phyloP scores from a whole-genome alignment of 2,888 invertebrate genomes.

The Brenthis daphne region DNA sequence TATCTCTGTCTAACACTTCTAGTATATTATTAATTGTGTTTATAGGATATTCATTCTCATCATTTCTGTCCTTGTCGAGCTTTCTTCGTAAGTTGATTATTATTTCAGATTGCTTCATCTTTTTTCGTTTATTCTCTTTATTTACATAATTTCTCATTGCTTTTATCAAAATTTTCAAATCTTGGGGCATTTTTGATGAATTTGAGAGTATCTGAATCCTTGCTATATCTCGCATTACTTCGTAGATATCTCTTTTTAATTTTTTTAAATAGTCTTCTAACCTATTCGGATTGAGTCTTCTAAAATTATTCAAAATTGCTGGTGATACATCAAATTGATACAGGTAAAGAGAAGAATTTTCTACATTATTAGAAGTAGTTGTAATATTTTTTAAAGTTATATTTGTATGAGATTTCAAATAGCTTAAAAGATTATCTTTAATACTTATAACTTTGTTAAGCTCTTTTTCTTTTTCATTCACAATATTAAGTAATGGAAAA shows the following conservation, averaged over 20 bases:
- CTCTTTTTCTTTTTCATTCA: slow-evolving; percentile 56
- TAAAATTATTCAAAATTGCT: slow-evolving; percentile 33
- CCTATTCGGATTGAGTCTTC: slow-evolving; percentile 41
- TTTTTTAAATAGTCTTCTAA: slow-evolving; percentile 51
- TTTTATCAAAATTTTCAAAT: slow-evolving; percentile 51
- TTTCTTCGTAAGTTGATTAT: slow-evolving; percentile 22
- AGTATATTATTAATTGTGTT: slow-evolving; percentile 51
- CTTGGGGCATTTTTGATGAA: slow-evolving; percentile 45
- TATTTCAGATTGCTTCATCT: slow-evolving; percentile 23
- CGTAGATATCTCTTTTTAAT: slow-evolving; percentile 59
- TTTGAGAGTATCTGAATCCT: slow-evolving; percentile 49
- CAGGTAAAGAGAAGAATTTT: slow-evolving; percentile 9
- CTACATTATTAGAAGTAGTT: neutral
- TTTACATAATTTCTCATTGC: slow-evolving; percentile 56
- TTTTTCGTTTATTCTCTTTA: slow-evolving; percentile 42
- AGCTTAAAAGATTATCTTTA: slow-evolving; percentile 50
- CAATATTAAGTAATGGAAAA: slow-evolving; percentile 52
- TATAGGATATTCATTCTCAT: slow-evolving; percentile 30
- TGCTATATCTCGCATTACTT: slow-evolving; percentile 55
- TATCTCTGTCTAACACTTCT: slow-evolving; percentile 49
- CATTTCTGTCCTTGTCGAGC: slow-evolving; percentile 10
- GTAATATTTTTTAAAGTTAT: slow-evolving; percentile 32
- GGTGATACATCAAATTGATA: slow-evolving; percentile 18
- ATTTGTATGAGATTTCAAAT: slow-evolving; percentile 44
- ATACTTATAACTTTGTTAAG: slow-evolving; percentile 52